phyloP scores from a whole-genome alignment of 92 coral and sea anemone genomes.

The Pocillopora grandis region DNA sequence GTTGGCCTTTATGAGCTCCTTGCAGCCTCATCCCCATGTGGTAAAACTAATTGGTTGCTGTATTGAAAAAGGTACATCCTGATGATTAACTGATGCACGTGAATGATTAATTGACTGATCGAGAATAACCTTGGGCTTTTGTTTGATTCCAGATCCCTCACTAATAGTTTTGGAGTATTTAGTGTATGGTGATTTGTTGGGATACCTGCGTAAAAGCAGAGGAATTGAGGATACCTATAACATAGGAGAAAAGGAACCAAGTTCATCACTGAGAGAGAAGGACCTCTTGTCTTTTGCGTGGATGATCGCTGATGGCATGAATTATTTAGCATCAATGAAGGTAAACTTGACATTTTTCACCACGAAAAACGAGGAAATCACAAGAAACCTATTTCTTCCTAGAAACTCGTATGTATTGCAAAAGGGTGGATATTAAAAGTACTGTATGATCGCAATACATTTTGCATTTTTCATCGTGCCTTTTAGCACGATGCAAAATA shows the following conservation, averaged over 20 bases:
- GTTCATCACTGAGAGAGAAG: conserved; percentile 30
- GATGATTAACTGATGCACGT: neutral
- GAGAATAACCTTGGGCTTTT: neutral
- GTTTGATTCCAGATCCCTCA: conserved; percentile 10
- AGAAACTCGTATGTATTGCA: too few species aligned
- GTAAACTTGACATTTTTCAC: conserved; percentile 10
- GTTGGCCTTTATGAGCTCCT: neutral
- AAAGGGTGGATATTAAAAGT: too few species aligned
- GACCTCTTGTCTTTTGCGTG: conserved; percentile 64
- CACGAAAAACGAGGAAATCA: too few species aligned
- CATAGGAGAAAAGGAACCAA: conserved; percentile 61
- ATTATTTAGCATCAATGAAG: conserved; percentile 58
- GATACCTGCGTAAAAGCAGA: conserved; percentile 68
- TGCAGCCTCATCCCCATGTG: conserved; percentile 64
- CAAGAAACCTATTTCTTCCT: neutral
- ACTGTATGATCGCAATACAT: too few species aligned
- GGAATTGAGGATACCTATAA: conserved; percentile 62
- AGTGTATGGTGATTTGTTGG: conserved; percentile 70
- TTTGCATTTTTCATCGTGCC: too few species aligned
- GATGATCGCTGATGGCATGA: conserved; percentile 85
- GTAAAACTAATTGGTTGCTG: conserved; percentile 62
- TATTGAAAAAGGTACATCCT: conserved; percentile 18
- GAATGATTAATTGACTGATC: neutral
- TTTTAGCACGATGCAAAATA: too few species aligned
- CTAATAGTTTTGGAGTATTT: conserved; percentile 46